phyloP scores from a whole-genome alignment of 2,888 invertebrate genomes.

The Hydrotaea cyrtoneurina region DNA sequence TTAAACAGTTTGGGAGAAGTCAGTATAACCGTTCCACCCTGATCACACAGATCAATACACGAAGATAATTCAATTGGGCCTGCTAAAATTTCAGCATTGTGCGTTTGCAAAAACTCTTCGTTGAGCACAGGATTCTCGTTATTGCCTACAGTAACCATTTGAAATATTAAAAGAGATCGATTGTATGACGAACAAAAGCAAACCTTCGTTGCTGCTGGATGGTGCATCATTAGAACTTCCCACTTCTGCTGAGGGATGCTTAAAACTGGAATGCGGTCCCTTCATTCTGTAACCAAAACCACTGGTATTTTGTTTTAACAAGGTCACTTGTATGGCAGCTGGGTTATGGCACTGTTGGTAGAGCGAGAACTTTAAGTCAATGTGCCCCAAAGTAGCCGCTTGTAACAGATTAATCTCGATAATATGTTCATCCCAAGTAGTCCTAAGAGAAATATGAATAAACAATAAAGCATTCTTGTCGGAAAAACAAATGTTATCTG shows the following conservation, averaged over 20 bases:
- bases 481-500: neutral
- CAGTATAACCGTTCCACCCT: slow-evolving; percentile 91
- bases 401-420: slow-evolving; percentile 93
- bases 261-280: slow-evolving; percentile 77
- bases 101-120: slow-evolving; percentile 90
- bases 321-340: slow-evolving; percentile 90
- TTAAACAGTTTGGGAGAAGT: slow-evolving; percentile 93
- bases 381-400: slow-evolving; percentile 90
- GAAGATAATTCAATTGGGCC: slow-evolving; percentile 92
- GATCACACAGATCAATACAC: slow-evolving; percentile 91
- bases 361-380: slow-evolving; percentile 92
- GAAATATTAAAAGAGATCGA: neutral
- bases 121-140: slow-evolving; percentile 89
- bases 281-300: slow-evolving; percentile 84
- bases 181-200: neutral
- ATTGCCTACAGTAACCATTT: slow-evolving; percentile 70
- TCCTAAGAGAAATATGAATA: slow-evolving; percentile 78
- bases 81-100: slow-evolving; percentile 94
- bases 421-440: slow-evolving; percentile 96
- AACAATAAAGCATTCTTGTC: no score
- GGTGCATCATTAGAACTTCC: slow-evolving; percentile 38
- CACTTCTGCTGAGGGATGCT: slow-evolving; percentile 80
- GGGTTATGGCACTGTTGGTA: slow-evolving; percentile 88
- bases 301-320: slow-evolving; percentile 86
- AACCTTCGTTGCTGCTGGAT: slow-evolving; percentile 69